Evolutionary conservation across 2,888 invertebrate genomes (phyloP), one percentile per base, ranked within the genome.

Genomic region (Ornithoptera priamus): DNA sequence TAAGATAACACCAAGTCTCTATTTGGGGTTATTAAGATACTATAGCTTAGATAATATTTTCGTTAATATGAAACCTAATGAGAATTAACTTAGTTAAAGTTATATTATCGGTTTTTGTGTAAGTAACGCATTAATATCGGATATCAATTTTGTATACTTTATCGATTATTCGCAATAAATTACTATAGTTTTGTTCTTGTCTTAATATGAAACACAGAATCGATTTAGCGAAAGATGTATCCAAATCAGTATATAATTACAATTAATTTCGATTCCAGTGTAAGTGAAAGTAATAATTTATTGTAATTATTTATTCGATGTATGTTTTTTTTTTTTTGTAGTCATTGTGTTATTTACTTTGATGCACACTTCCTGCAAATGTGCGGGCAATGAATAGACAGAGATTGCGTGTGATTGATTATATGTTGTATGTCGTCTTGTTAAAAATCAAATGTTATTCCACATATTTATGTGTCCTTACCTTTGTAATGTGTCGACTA

Each of bases 361-460:
- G 30, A 39, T 59, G 24, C 24, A 66, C 59, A 60, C 22, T 66
- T 59, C 50, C 65, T 66, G 24, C 59, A 46, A 30, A 50, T 59
- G 6, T 10, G 6, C 39, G 6, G 39, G 8, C 39, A 39, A 10
- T 39, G 10, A 10, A 18, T 57, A 58, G 58, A 42, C 42, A 20
- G 46, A 58, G 39, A 24, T 65, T 22, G 65, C 24, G 30, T 2
- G 64, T 24, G 12, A 36, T 60, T 10, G 39, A 36, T 36, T 53
- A 50, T 10, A 24, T 46, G 66, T 53, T 60, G 30, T 5, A n/a
- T 20, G 5, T 62, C 24, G 42, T 62, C 53, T 59, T 58, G 66
- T 59, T 62, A 46, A 59, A 66, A 62, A 46, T 66, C 59, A 62
- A 62, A 61, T 67, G 67, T 62, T 67, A 61, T 36, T 62, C 53